A percentile compares a stretch with the other conserved stretches of the same genome.
Evolutionary conservation across 2,113 vertebrate genomes (phyloP).

Genomic region (Notiomystis cincta): DNA sequence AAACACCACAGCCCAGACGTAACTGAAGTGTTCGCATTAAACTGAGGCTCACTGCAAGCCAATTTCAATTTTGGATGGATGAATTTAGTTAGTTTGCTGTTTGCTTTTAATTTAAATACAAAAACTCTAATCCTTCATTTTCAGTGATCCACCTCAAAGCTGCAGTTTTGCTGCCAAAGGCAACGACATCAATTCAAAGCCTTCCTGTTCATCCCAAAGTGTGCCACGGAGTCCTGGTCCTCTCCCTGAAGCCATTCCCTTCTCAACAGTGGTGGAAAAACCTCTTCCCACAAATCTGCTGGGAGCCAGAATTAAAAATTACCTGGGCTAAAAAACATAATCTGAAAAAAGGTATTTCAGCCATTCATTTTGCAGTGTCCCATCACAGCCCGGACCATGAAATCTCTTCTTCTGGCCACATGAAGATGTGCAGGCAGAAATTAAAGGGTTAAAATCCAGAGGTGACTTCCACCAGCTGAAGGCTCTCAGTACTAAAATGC

Average conservation of each 20-base stretch:
- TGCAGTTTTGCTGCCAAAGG: neutral
- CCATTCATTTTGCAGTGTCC: neutral
- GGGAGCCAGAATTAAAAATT: neutral
- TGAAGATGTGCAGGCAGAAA: neutral
- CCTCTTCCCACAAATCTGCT: neutral
- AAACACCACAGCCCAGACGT: neutral
- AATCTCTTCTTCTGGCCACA: neutral
- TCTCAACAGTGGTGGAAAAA: neutral
- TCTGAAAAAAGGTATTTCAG: neutral
- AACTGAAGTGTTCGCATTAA: neutral
- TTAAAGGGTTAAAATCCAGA: neutral
- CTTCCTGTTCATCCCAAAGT: neutral
- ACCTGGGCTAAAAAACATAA: neutral
- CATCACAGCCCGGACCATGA: accelerated
- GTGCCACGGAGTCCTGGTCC: neutral
- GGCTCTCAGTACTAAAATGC: neutral
- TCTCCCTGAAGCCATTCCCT: neutral
- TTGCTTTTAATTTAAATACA: neutral
- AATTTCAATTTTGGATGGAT: neutral
- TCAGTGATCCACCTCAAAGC: neutral
- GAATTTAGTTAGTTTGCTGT: neutral
- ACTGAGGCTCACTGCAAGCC: neutral
- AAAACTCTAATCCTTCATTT: neutral
- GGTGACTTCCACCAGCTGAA: neutral
- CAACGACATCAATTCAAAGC: neutral